Evolutionary conservation across 2,113 vertebrate species (phyloP).

Genomic region (Malurus elegans): DNA sequence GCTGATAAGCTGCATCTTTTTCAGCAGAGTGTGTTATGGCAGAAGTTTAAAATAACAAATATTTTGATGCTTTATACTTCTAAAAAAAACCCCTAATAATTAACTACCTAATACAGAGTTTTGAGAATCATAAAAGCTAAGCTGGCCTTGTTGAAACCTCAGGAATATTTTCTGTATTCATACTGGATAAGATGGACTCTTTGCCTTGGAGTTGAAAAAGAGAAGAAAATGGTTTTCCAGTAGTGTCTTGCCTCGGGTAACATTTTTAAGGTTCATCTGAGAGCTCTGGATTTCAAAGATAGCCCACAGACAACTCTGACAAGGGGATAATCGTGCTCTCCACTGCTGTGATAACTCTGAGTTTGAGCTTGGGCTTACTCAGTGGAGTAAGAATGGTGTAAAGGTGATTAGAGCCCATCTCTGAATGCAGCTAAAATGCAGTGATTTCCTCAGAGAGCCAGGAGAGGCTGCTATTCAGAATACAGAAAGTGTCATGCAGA

Average conservation of each 20-base stretch:
- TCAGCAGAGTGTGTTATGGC: neutral
- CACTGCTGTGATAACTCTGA: neutral
- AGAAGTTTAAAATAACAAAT: neutral
- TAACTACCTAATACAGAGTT: neutral
- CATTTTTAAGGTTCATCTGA: neutral
- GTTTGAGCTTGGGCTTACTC: neutral
- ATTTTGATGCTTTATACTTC: neutral
- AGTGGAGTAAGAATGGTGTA: neutral
- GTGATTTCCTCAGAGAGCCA: neutral
- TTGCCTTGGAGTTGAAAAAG: neutral
- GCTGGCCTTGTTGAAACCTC: neutral
- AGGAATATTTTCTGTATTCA: neutral
- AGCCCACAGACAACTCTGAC: neutral
- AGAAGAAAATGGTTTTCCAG: neutral
- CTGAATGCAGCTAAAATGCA: neutral
- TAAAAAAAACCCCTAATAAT: too few relatives aligned
- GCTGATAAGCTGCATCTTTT: neutral
- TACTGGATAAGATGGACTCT: neutral
- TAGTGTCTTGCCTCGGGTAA: neutral
- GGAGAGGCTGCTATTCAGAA: neutral
- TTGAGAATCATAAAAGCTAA: neutral
- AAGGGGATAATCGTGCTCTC: neutral
- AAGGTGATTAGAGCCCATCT: neutral
- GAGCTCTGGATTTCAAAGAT: neutral
- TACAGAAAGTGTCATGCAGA: neutral